Evolutionary conservation across 1,140 invertebrate genomes (phyloP).

Genomic region (Psilanteris sp.): DNA sequence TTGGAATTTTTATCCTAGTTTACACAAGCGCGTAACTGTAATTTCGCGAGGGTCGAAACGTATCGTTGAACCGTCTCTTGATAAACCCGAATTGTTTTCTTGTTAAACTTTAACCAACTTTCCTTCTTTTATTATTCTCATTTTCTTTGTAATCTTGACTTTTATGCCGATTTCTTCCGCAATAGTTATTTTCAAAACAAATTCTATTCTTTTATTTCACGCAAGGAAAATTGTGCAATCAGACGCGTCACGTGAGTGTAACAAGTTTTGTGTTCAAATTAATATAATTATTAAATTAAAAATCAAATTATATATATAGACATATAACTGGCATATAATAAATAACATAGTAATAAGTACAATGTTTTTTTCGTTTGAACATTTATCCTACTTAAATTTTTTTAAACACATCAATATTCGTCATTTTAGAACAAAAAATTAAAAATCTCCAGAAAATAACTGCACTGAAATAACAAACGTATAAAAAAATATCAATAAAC

Average conservation of each 20-base stretch:
- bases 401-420: too few relatives aligned
- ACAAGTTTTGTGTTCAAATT: neutral
- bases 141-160: conserved; percentile 45
- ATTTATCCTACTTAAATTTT: too few relatives aligned
- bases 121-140: conserved; percentile 47
- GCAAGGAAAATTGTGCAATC: conserved; percentile 4
- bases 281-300: neutral
- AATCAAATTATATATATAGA: too few relatives aligned
- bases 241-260: neutral
- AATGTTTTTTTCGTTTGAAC: too few relatives aligned
- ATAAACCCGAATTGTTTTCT: conserved; percentile 18
- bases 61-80: conserved; percentile 20
- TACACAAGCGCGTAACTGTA: conserved; percentile 8
- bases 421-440: too few relatives aligned
- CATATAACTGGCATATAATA: too few relatives aligned
- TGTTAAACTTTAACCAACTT: conserved; percentile 50
- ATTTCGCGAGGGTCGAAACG: conserved; percentile 11
- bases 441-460: too few relatives aligned
- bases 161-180: conserved; percentile 14
- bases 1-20: conserved; percentile 68
- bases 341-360: too few relatives aligned
- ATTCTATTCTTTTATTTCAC: conserved; percentile 9
- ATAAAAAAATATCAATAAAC: too few relatives aligned
- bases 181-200: conserved; percentile 22
- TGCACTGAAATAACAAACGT: too few relatives aligned